Evolutionary conservation across 37 sponge, comb jelly and placozoan genomes (phyloP).

Genomic region (Ianthella basta): DNA sequence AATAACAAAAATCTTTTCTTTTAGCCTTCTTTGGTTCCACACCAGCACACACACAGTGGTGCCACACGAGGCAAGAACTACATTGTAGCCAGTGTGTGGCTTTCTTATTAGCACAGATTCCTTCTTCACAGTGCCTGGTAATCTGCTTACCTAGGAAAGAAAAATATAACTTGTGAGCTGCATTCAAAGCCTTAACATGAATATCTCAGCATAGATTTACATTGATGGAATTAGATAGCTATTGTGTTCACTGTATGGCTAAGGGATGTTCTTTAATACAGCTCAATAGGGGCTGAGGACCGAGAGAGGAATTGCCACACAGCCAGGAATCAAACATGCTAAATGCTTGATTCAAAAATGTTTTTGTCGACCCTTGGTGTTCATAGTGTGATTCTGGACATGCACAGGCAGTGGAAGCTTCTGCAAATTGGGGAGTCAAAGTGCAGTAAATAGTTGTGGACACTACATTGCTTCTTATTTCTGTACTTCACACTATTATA

Average conservation of each 20-base stretch:
- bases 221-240: neutral
- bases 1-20: constrained; percentile 1
- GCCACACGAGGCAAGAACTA: neutral
- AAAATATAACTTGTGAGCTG: neutral
- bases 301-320: too few species aligned
- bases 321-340: too few species aligned
- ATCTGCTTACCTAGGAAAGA: neutral
- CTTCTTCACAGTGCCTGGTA: constrained; percentile 1
- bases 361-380: too few species aligned
- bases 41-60: constrained; percentile 6
- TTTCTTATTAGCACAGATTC: neutral
- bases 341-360: too few species aligned
- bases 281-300: too few species aligned
- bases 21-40: neutral
- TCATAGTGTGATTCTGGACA: too few species aligned
- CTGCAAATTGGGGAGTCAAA: too few species aligned
- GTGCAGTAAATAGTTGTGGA: too few species aligned
- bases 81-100: constrained; percentile 6
- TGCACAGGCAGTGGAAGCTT: too few species aligned
- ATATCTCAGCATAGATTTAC: constrained; percentile 5
- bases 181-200: neutral
- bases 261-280: too few species aligned
- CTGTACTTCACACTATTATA: too few species aligned
- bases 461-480: too few species aligned
- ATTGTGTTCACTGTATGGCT: neutral